Evolutionary conservation across 2,797 vertebrate genomes (phyloP).

Genomic region (Podarcis siculus): DNA sequence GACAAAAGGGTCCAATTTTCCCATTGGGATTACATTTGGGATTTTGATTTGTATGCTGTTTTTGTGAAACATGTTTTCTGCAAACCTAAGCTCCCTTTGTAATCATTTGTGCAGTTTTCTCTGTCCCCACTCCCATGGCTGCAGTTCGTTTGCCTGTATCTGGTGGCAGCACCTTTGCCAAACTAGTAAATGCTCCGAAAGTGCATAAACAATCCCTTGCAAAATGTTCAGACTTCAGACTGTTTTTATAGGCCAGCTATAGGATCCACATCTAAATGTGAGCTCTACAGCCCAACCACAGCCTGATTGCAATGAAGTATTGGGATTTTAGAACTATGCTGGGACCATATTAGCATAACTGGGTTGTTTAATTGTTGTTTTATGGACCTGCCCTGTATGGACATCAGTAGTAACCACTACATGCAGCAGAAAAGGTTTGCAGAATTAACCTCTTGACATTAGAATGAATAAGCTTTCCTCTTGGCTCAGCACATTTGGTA

Average conservation of each 20-base stretch:
- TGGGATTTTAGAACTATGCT: not conserved
- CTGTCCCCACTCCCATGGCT: not conserved
- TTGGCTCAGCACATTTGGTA: not conserved
- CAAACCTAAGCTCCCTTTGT: constrained; percentile 28
- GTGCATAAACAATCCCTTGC: not conserved
- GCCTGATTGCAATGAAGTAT: not conserved
- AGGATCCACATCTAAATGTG: not conserved
- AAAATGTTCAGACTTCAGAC: not conserved
- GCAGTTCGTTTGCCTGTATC: not conserved
- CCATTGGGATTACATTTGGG: not conserved
- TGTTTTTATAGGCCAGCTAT: not conserved
- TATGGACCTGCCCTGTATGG: not conserved
- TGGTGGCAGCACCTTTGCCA: not conserved
- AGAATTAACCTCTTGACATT: not conserved
- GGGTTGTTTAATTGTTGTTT: not conserved
- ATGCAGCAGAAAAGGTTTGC: not conserved
- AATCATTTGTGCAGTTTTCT: constrained; percentile 8
- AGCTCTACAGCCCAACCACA: not conserved
- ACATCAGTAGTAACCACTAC: not conserved
- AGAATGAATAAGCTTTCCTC: not conserved
- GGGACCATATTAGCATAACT: not conserved
- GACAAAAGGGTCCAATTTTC: not conserved
- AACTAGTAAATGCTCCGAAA: constrained; percentile 3
- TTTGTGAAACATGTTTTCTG: constrained; percentile 1
- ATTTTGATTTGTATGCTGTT: not conserved